Base-by-base conservation (phyloP, 2,797 vertebrate genomes). In the Galagoides demidoff region DNA sequence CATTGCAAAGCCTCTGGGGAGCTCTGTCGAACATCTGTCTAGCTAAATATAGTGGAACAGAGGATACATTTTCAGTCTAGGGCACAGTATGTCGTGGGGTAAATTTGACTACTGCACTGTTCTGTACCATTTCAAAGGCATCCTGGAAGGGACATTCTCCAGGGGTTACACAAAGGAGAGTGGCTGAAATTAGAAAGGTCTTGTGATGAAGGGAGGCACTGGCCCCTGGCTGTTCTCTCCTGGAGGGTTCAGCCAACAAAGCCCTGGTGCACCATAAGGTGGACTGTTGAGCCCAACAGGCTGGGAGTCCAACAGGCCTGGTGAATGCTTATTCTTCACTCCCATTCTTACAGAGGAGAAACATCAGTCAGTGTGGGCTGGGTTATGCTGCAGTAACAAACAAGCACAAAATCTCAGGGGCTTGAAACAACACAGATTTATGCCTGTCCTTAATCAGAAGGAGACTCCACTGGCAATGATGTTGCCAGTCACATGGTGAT, bases 231-330 rank as follows among this genome's bases (percentile, higher is more conserved):
- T 45, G 63, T 76, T 61, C 10, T 27, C 14, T 79, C 55, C 34
- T 0, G 27, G 57, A 64, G 17, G 25, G 63, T 19, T 71, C 45
- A 71, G 45, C 57, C 45, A 1, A 1, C 59, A 64, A 31, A 7
- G 4, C 12, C 5, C 55, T 25, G n/a, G 23, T 1, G 14, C 55
- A 3, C 43, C 64, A 1, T 4, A 0, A 17, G 25, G 49, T 27
- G 2, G 31, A 20, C 0, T 1, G 31, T 0, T 7, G 31, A 9
- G 13, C 7, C 31, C 34, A 31, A 22, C 0, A 37, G 29, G 7
- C 39, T 14, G 57, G 61, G 22, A 55, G 3, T 17, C 31, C 27
- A 22, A 13, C 16, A 9, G 0, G 0, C 1, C 9, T 9, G 31
- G 12, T 12, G 13, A 22, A 4, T 6, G 0, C 3, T 23, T 17